Evolutionary conservation across 2,113 vertebrate species (phyloP).

Genomic region (Sterrhoptilus dennistouni): DNA sequence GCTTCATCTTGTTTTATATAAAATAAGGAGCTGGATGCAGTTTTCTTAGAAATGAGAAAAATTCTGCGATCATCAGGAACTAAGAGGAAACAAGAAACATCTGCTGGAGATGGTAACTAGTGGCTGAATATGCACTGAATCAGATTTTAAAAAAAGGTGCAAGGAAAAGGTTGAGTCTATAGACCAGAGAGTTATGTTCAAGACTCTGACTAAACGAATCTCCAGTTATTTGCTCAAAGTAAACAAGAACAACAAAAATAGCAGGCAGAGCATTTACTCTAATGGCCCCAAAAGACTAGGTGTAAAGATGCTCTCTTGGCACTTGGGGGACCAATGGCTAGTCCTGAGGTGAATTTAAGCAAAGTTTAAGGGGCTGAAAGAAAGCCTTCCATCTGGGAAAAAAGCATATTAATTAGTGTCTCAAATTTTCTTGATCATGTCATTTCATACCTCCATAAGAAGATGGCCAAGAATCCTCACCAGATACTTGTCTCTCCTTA

Average conservation of each 20-base stretch:
- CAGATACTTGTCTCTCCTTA: not conserved
- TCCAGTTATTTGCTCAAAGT: not conserved
- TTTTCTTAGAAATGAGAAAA: not conserved
- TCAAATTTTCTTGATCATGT: not conserved
- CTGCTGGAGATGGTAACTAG: not conserved
- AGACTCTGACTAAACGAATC: not conserved
- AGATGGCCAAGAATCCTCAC: not conserved
- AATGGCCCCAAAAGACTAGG: not conserved
- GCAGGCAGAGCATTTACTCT: not conserved
- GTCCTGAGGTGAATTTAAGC: not conserved
- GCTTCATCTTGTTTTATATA: not conserved
- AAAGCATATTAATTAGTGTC: not conserved
- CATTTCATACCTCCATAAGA: not conserved
- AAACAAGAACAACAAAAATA: not conserved
- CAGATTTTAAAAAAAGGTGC: not conserved
- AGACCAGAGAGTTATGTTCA: not conserved
- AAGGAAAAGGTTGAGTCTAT: not conserved
- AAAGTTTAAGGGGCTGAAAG: not conserved
- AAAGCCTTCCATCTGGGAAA: not conserved
- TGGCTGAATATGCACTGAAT: not conserved
- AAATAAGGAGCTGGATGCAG: not conserved
- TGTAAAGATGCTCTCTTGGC: not conserved
- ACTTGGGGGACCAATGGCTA: accelerated
- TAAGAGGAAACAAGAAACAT: not conserved
- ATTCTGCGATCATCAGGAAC: not conserved